These are phyloP conservation scores for Drosophila acutilabella DNA, from an alignment of 2,888 invertebrate species.

Conservation along the genomic window DNA sequence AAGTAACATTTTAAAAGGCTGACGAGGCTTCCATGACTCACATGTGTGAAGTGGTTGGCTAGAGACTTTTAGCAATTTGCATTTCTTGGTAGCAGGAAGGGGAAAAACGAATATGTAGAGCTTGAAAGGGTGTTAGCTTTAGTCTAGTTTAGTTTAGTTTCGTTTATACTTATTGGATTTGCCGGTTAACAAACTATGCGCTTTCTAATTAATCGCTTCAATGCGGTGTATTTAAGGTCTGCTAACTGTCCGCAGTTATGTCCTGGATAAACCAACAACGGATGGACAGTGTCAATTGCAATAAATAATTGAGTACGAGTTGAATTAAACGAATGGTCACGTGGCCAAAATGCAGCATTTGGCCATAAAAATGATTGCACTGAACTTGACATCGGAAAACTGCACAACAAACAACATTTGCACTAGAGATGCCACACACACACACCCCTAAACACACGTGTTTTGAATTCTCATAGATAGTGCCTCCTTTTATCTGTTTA, in stretches of 20 bases:
- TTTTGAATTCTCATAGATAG: not conserved
- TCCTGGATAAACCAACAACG: not conserved
- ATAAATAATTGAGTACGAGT: constrained; percentile 48
- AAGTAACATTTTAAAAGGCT: constrained; percentile 61
- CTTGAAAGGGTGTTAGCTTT: not conserved
- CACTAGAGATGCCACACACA: constrained; percentile 4
- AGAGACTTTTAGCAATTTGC: constrained; percentile 55
- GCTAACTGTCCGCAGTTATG: constrained; percentile 35
- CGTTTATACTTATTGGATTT: constrained; percentile 70
- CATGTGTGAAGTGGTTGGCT: constrained; percentile 33
- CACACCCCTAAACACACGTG: constrained; percentile 1
- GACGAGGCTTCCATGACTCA: constrained; percentile 53
- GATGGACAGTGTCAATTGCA: constrained; percentile 22
- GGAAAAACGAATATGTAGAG: not conserved
- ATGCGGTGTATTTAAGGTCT: constrained; percentile 42
- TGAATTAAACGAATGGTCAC: constrained; percentile 14
- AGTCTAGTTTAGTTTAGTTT: constrained; percentile 26
- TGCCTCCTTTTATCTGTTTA: not conserved
- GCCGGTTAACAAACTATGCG: constrained; percentile 71
- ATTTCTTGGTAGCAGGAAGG: constrained; percentile 32
- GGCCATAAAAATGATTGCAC: constrained; percentile 51
- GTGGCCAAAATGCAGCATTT: constrained; percentile 12
- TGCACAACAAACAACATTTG: not conserved
- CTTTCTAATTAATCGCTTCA: constrained; percentile 62
- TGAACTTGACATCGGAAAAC: constrained; percentile 48